Base-by-base conservation (phyloP, 2,797 vertebrate genomes). In the Chelidonichthys spinosus region DNA sequence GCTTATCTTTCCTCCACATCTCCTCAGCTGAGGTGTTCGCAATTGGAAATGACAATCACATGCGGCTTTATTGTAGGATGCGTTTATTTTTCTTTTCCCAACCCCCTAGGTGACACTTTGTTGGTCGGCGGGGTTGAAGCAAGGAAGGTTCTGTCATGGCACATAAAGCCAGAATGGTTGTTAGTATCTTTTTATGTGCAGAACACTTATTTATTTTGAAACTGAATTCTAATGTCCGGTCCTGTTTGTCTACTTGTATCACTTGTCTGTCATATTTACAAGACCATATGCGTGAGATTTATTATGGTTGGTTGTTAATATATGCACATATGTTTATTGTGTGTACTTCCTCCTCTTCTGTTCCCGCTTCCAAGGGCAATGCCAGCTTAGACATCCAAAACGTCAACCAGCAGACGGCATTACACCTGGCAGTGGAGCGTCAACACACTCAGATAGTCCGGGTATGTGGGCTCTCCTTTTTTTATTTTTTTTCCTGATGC, bases 301-400 rank as follows among this genome's bases (percentile, higher is more conserved):
- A 18, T 68, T 59, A 36, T 58, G 17, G 4, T 65, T 42, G 37
- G 35, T 50, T 63, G 13, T 42, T 49, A 66, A 72, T 63, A 8
- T 43, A 35, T 67, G 37, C 63, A 42, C 9, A 52, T 46, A 55
- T 85, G 55, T 76, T 79, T 5, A 72, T 72, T 49, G 7, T 78
- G 13, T 53, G 18, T 73, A 11, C 69, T 65, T 62, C 4, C 4
- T 72, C 35, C 59, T 68, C 17, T 68, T n/a, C 62, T 79, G n/a
- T 64, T 61, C 11, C 52, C 43, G 56, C 11, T 33, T 85, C 65
- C 8, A 82, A 99, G 98, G 98, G 98, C 81, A 99, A 65, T 42
- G 98, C 98, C 86, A 99, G 97, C 91, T 88, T 99, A 92, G 98
- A 99, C 94, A 96, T 99, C 83, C 98, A 99, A 95, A 99, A 99